Evolutionary conservation across 1,140 invertebrate species (phyloP), one percentile per base, ranked within the genome.

Genomic region (Odontomachus brunneus): DNA sequence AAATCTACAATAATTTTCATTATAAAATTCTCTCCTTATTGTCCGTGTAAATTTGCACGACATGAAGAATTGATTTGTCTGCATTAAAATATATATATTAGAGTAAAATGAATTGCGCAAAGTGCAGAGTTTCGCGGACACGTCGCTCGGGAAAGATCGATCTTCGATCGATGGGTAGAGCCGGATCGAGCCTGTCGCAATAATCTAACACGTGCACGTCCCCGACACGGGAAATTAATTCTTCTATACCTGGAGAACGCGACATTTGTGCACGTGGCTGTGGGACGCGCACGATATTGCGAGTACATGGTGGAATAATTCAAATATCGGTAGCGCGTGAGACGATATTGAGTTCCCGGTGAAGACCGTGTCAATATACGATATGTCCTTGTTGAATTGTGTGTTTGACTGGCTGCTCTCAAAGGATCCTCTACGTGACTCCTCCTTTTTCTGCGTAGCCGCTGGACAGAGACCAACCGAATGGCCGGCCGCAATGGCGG

Each of bases 401-500:
- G 15, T 51, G 49, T 78, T 67, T 55, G 29, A 69, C 65, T 4
- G 63, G 5, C 51, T 44, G 0, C 75, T 78, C 75, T n/a, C 2
- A 78, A 78, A 80, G 63, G 63, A 55, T 57, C 12, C 9, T 22
- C n/a, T 38, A n/a, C 17, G 24, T 80, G 71, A 82, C 69, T 75
- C 17, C 24, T 11, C 12, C 22, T 75, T 82, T 33, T 82, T 82
- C 57, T 82, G 7, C 95, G 14, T 95, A 98, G 97, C 97, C 98
- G 17, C 94, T 99, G 92, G 99, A 99, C 94, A 96, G 99, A 88
- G 99, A 99, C 96, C 97, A 98, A 91, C 99, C 99, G 0, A 98
- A 98, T 91, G 99, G 99, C 19, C 95, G 98, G 71, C 98, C 99
- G 1, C 98, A 98, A 91, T 99, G 99, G 98, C 96, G 99, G 88